Percentiles rank a stretch among this genome's conserved stretches.
Conservation (phyloP, 2,888 invertebrate species). For the Drosophila hamatofila region DNA sequence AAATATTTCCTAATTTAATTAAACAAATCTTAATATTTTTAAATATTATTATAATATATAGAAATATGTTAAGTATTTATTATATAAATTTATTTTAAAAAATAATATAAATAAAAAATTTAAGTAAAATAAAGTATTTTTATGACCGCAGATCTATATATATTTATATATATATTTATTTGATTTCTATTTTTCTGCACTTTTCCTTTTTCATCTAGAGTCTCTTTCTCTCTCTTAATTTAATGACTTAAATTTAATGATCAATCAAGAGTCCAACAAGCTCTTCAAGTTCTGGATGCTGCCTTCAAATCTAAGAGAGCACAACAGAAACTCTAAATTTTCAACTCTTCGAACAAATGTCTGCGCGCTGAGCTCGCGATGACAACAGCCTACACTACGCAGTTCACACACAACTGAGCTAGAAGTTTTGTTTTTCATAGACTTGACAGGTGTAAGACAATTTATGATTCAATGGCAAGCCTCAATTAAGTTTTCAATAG, state of each 20-base stretch:
- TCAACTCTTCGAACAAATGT: background rate
- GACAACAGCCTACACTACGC: background rate
- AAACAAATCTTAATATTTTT: no score
- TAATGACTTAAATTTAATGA: background rate
- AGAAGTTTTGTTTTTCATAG: background rate
- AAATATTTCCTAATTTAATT: no score
- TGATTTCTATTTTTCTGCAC: background rate
- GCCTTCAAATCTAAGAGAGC: background rate
- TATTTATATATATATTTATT: no score
- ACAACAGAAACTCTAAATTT: background rate
- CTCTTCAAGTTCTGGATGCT: background rate
- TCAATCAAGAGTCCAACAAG: background rate
- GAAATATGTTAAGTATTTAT: no score
- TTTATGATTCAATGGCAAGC: background rate
- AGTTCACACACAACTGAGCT: background rate
- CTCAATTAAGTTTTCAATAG: conserved; percentile 1
- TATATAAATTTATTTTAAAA: no score
- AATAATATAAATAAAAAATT: no score
- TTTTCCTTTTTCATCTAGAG: background rate
- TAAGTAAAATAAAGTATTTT: no score
- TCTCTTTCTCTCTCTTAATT: background rate
- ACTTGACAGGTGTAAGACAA: background rate
- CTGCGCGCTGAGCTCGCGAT: background rate
- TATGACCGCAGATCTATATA: no score
- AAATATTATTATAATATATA: no score